Conservation (phyloP, 2,888 invertebrate genomes). For the Galerucella pusilla region DNA sequence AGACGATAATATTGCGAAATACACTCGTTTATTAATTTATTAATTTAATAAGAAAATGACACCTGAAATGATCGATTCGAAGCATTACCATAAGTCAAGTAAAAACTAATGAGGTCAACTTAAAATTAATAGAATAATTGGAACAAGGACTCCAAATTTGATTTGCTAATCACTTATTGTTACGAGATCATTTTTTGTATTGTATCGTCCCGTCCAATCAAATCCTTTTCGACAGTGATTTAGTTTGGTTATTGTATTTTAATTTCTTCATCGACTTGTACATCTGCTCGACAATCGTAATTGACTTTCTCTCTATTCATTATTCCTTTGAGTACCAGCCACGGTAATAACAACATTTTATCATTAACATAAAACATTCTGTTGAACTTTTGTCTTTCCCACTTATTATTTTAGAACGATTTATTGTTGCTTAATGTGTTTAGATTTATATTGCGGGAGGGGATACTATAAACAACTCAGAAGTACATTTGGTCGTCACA, state of each 20-base stretch:
- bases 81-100: neutral
- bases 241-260: constrained; percentile 40
- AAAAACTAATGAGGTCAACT: constrained; percentile 26
- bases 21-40: neutral
- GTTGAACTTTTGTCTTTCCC: constrained; percentile 15
- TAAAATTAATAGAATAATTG: constrained; percentile 44
- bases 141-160: constrained; percentile 52
- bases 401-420: constrained; percentile 11
- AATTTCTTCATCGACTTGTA: constrained; percentile 29
- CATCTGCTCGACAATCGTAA: constrained; percentile 29
- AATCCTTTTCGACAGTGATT: constrained; percentile 27
- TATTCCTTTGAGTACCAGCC: constrained; percentile 23
- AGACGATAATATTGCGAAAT: neutral
- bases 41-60: neutral
- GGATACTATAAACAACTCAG: constrained; percentile 8
- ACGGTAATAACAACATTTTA: constrained; percentile 16
- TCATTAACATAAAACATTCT: constrained; percentile 24
- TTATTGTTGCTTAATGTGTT: constrained; percentile 11
- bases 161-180: constrained; percentile 53
- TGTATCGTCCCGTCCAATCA: constrained; percentile 35
- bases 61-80: constrained; percentile 12
- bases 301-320: constrained; percentile 31
- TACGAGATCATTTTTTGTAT: constrained; percentile 37
- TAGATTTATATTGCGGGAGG: neutral
- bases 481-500: neutral